Evolutionary conservation across 2,113 vertebrate genomes (phyloP).

Genomic region (Polypterus senegalus): DNA sequence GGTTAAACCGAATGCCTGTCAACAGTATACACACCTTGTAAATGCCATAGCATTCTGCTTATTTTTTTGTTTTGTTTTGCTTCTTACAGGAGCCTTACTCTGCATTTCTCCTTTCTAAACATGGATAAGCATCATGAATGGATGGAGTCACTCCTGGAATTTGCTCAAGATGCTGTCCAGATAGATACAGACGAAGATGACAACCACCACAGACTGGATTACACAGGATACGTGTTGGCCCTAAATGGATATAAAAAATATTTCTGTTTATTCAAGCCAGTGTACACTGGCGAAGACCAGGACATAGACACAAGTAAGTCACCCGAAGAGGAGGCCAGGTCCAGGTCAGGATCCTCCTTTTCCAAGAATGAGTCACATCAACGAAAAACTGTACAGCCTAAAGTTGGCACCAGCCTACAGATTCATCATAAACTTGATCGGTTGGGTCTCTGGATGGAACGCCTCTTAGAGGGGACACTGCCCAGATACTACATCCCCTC

Average conservation of each 20-base stretch:
- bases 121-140: conserved; percentile 85
- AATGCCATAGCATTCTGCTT: no score
- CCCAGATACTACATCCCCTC: conserved; percentile 84
- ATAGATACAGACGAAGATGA: conserved; percentile 65
- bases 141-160: conserved; percentile 77
- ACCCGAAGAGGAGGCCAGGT: conserved; percentile 43
- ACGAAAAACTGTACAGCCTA: conserved; percentile 41
- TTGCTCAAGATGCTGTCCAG: conserved; percentile 66
- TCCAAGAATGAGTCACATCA: conserved; percentile 38
- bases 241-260: conserved; percentile 94
- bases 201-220: conserved; percentile 60
- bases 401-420: conserved; percentile 56
- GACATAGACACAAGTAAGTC: conserved; percentile 35
- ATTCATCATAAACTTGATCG: conserved; percentile 82
- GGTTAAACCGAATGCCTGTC: no score
- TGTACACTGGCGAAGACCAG: conserved; percentile 63
- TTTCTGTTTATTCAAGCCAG: conserved; percentile 88
- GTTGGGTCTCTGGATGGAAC: conserved; percentile 90
- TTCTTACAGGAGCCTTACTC: conserved; percentile 64
- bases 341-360: conserved; percentile 29
- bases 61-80: background rate
- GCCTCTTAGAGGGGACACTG: conserved; percentile 81
- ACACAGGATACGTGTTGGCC: conserved; percentile 83
- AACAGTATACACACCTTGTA: no score
- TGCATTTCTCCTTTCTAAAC: conserved; percentile 95